Evolutionary conservation across 2,797 vertebrate genomes (phyloP).

Genomic region (Sebastes nivosus): DNA sequence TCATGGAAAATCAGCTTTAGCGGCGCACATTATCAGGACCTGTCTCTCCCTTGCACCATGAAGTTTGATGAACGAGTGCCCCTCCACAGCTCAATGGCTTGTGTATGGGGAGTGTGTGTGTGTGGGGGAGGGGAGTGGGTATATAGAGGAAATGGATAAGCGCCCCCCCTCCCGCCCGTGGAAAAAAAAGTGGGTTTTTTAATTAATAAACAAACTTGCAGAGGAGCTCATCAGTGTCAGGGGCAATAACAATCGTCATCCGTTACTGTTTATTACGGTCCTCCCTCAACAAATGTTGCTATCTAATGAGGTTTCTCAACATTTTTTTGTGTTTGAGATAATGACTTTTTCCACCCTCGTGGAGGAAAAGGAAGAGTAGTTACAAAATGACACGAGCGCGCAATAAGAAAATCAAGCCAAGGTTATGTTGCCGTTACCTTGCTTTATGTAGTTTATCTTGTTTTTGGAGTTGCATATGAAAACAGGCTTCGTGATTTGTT

Average conservation of each 20-base stretch:
- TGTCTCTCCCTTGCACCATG: conserved; percentile 93
- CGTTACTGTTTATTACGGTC: conserved; percentile 98
- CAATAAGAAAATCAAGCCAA: conserved; percentile 64
- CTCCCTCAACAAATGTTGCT: conserved; percentile 98
- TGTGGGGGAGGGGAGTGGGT: neutral
- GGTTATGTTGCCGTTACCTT: conserved; percentile 59
- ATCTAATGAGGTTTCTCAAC: conserved; percentile 98
- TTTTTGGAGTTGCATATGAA: conserved; percentile 72
- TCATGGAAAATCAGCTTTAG: conserved; percentile 99
- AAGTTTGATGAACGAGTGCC: conserved; percentile 99
- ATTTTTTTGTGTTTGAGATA: conserved; percentile 92
- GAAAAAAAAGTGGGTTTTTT: conserved; percentile 88
- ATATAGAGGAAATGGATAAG: conserved; percentile 63
- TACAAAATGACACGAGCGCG: conserved; percentile 86
- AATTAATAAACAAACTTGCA: conserved; percentile 99
- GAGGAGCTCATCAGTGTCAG: conserved; percentile 99
- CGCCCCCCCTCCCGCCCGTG: conserved; percentile 16
- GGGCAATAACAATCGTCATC: conserved; percentile 98
- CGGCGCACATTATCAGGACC: conserved; percentile 97
- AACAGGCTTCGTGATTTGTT: conserved; percentile 74
- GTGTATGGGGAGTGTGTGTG: conserved; percentile 75
- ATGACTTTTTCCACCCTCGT: conserved; percentile 94
- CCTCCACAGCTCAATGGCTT: conserved; percentile 96
- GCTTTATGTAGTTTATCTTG: conserved; percentile 67
- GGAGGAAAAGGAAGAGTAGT: conserved; percentile 65